These are phyloP conservation scores for Paralvinella palmiformis DNA, from an alignment of 1,140 invertebrate genomes.

Conservation along the genomic window DNA sequence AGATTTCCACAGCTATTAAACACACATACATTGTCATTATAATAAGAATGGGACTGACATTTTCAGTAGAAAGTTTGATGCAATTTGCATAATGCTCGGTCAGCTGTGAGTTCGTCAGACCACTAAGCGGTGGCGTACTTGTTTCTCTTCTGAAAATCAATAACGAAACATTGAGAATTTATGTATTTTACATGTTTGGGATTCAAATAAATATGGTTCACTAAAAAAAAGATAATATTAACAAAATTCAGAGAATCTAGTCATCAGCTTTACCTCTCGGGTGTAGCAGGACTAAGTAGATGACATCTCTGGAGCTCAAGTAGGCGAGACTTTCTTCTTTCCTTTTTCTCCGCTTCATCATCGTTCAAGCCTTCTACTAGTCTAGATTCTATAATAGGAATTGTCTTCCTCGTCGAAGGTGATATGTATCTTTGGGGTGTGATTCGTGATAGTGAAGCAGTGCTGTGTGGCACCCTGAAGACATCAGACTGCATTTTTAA, in stretches of 20 bases:
- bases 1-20: too few relatives aligned
- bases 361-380: too few relatives aligned
- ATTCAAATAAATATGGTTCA: neutral
- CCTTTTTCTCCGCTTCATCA: constrained; percentile 44
- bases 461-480: too few relatives aligned
- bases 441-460: too few relatives aligned
- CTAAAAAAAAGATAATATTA: neutral
- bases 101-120: constrained; percentile 50
- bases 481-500: too few relatives aligned
- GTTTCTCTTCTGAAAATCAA: too few relatives aligned
- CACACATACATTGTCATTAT: neutral
- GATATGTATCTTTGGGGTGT: too few relatives aligned
- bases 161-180: neutral
- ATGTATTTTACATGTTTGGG: neutral
- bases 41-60: constrained; percentile 50
- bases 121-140: constrained; percentile 29
- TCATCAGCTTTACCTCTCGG: neutral
- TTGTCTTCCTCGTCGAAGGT: too few relatives aligned
- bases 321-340: constrained; percentile 35
- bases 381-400: too few relatives aligned
- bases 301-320: constrained; percentile 32
- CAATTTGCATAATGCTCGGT: constrained; percentile 63
- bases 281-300: constrained; percentile 26
- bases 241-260: neutral
- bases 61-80: constrained; percentile 63